These are phyloP conservation scores for Eurois occulta DNA, from an alignment of 2,888 invertebrate genomes.

Conservation along the genomic window DNA sequence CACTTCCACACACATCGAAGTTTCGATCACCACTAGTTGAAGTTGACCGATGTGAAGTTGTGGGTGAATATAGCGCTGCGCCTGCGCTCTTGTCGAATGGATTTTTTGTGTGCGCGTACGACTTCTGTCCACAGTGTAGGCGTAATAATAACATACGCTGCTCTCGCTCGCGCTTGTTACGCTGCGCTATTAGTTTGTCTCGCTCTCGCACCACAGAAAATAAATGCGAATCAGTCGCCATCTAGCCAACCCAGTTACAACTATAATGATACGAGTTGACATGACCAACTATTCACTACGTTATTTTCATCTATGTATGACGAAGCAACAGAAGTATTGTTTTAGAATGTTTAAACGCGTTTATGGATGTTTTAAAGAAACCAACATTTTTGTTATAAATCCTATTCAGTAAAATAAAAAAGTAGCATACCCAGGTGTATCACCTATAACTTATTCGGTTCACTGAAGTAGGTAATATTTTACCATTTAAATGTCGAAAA, in stretches of 20 bases:
- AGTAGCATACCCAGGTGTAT: not conserved
- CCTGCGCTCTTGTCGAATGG: conserved; percentile 86
- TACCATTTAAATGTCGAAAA: not conserved
- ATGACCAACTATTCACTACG: conserved; percentile 54
- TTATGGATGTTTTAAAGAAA: not conserved
- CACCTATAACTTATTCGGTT: not conserved
- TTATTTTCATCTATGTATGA: conserved; percentile 44
- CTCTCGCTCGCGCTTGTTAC: conserved; percentile 80
- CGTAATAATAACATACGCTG: conserved; percentile 85
- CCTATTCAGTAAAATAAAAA: not conserved
- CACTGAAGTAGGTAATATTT: not conserved
- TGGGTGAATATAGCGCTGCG: conserved; percentile 89
- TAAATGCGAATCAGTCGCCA: conserved; percentile 80
- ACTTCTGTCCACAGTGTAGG: conserved; percentile 87
- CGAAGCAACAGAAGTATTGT: conserved; percentile 42
- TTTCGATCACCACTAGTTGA: conserved; percentile 89
- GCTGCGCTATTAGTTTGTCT: conserved; percentile 61
- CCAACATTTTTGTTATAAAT: not conserved
- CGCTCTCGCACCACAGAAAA: conserved; percentile 71
- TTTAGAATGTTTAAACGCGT: conserved; percentile 13
- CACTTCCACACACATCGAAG: conserved; percentile 90
- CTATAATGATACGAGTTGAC: conserved; percentile 66
- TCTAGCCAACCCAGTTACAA: conserved; percentile 81
- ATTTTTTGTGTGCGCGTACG: conserved; percentile 89
- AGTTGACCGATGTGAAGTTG: conserved; percentile 90